Conservation (phyloP, 2,888 invertebrate species). For the Digitonthophagus gazella region DNA sequence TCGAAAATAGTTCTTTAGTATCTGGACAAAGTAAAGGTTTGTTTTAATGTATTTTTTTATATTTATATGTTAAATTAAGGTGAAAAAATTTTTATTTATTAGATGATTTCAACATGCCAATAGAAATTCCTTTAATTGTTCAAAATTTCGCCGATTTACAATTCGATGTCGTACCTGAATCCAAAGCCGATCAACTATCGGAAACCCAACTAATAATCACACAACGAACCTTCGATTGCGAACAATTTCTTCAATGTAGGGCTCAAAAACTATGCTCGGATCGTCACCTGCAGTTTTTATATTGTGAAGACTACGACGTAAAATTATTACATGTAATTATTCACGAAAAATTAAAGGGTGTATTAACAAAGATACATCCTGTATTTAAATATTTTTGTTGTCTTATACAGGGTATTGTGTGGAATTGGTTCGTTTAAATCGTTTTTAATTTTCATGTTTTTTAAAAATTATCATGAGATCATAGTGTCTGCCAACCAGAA, state of each 20-base stretch:
- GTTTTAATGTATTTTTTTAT: conserved; percentile 11
- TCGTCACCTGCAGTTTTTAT: conserved; percentile 47
- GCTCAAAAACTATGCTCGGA: conserved; percentile 50
- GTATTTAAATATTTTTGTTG: too few relatives aligned
- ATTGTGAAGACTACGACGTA: conserved; percentile 52
- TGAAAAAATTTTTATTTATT: neutral
- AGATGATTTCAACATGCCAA: conserved; percentile 52
- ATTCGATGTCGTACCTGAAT: conserved; percentile 49
- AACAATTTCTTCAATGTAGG: conserved; percentile 50
- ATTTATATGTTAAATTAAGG: neutral
- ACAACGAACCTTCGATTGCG: conserved; percentile 51
- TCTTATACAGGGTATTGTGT: neutral
- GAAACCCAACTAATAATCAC: conserved; percentile 50
- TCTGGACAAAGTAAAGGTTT: conserved; percentile 52
- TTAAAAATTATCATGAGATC: too few relatives aligned
- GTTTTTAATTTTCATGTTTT: too few relatives aligned
- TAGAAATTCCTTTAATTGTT: conserved; percentile 50
- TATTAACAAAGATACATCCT: neutral
- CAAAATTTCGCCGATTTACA: conserved; percentile 49
- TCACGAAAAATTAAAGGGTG: neutral
- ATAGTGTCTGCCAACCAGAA: too few relatives aligned
- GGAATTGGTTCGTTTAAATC: too few relatives aligned
- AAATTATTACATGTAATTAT: conserved; percentile 49
- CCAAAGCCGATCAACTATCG: conserved; percentile 46
- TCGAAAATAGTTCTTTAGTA: conserved; percentile 49